Evolutionary conservation across 2,797 vertebrate genomes (phyloP).

Genomic region (Sebastes variabilis): DNA sequence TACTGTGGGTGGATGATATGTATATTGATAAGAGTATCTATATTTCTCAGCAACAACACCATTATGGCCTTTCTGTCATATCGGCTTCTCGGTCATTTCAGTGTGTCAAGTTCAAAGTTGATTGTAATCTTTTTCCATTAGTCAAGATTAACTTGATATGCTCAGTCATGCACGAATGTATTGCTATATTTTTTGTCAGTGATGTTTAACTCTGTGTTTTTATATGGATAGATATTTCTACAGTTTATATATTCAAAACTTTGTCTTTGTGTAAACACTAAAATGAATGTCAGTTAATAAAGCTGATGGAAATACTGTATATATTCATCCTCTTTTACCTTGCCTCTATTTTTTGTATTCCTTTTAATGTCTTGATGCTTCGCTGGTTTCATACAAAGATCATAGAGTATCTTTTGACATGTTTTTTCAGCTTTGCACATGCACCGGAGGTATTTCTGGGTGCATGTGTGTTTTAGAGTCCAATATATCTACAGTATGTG

Average conservation of each 20-base stretch:
- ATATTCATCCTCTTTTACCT: not conserved
- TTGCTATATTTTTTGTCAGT: not conserved
- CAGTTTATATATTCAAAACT: conserved; percentile 1
- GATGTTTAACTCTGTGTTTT: conserved; percentile 13
- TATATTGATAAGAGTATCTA: conserved; percentile 3
- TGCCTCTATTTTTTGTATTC: not conserved
- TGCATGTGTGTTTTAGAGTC: conserved; percentile 18
- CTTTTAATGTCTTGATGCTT: conserved; percentile 4
- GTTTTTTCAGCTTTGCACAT: conserved; percentile 32
- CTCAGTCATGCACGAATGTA: not conserved
- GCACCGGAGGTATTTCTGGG: conserved; percentile 5
- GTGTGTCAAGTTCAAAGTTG: not conserved
- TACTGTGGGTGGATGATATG: not conserved
- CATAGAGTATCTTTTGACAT: not conserved
- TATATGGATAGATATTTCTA: conserved; percentile 50
- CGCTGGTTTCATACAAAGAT: conserved; percentile 13
- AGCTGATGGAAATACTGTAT: conserved; percentile 3
- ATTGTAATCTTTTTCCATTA: conserved; percentile 9
- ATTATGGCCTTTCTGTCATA: conserved; percentile 9
- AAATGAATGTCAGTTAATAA: conserved; percentile 34
- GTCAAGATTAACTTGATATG: not conserved
- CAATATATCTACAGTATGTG: conserved; percentile 32
- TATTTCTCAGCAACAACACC: conserved; percentile 16
- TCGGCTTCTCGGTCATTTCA: not conserved
- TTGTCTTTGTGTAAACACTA: conserved; percentile 27